phyloP scores from a whole-genome alignment of 1,140 invertebrate species.

The Stegodyphus dumicola region DNA sequence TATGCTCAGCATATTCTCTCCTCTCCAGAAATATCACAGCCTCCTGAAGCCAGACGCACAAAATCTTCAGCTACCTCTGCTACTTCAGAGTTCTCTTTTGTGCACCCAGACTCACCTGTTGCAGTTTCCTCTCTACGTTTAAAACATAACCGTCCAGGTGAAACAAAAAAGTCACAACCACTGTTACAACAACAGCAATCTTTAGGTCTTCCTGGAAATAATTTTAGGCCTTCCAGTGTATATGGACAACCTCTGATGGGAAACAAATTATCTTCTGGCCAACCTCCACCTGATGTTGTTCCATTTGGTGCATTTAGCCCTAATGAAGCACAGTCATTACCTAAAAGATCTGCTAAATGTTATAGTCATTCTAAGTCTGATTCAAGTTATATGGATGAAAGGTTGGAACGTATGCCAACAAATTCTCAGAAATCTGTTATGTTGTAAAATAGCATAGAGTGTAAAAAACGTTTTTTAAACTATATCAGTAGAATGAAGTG shows the following conservation, averaged over 20 bases:
- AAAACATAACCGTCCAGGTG: slow-evolving; percentile 37
- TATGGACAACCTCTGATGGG: slow-evolving; percentile 53
- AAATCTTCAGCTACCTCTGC: slow-evolving; percentile 57
- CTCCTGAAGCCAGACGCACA: slow-evolving; percentile 21
- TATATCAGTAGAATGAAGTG: background rate
- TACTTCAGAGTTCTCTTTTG: slow-evolving; percentile 63
- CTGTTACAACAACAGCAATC: slow-evolving; percentile 8
- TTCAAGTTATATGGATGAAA: slow-evolving; percentile 26
- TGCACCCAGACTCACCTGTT: slow-evolving; percentile 60
- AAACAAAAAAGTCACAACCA: background rate
- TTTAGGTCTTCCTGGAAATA: slow-evolving; percentile 38
- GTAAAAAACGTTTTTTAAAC: background rate
- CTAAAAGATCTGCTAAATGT: slow-evolving; percentile 30
- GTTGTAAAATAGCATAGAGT: background rate
- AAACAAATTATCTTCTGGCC: background rate
- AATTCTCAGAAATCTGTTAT: slow-evolving; percentile 40
- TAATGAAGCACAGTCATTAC: slow-evolving; percentile 42
- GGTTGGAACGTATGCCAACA: slow-evolving; percentile 17
- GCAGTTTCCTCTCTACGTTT: slow-evolving; percentile 30
- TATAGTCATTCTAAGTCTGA: slow-evolving; percentile 41
- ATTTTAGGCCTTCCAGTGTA: slow-evolving; percentile 50
- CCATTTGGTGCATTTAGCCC: slow-evolving; percentile 20
- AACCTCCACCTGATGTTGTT: slow-evolving; percentile 41
- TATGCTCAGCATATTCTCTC: slow-evolving; percentile 63
- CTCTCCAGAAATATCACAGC: slow-evolving; percentile 51